phyloP scores from a whole-genome alignment of 2,888 invertebrate genomes.

The Lasius fuliginosus region DNA sequence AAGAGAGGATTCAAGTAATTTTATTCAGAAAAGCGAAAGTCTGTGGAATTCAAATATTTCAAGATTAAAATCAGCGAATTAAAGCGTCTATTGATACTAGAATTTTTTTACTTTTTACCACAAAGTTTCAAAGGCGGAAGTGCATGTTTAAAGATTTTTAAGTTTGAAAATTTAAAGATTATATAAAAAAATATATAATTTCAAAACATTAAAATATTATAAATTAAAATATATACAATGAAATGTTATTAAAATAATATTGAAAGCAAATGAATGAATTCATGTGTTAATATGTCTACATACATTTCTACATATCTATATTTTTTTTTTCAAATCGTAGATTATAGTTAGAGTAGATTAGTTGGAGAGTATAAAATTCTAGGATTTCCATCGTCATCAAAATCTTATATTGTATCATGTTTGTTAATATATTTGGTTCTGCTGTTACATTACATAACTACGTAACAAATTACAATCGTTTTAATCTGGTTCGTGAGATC shows the following conservation, averaged over 20 bases:
- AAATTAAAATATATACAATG: not conserved
- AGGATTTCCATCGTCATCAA: not conserved
- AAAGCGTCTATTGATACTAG: not conserved
- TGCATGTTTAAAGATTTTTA: conserved; percentile 1
- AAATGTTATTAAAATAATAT: not conserved
- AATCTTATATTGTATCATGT: not conserved
- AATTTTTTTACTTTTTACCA: not conserved
- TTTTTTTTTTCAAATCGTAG: not conserved
- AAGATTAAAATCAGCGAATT: conserved; percentile 4
- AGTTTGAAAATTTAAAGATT: not conserved
- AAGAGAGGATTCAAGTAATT: not conserved
- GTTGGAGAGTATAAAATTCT: not conserved
- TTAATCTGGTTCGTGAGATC: conserved; percentile 7
- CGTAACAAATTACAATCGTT: conserved; percentile 8
- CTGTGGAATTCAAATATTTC: not conserved
- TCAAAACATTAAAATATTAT: not conserved
- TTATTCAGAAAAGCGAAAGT: not conserved
- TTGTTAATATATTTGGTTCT: not conserved
- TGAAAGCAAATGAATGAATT: not conserved
- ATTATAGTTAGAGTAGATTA: not conserved
- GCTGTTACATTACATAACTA: not conserved
- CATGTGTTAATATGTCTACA: not conserved
- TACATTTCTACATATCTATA: not conserved
- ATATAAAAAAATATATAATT: not conserved
- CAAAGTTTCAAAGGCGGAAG: not conserved